Evolutionary conservation across 2,888 invertebrate genomes (phyloP), one percentile per base, ranked within the genome.

Genomic region (Drosophila neutralis): DNA sequence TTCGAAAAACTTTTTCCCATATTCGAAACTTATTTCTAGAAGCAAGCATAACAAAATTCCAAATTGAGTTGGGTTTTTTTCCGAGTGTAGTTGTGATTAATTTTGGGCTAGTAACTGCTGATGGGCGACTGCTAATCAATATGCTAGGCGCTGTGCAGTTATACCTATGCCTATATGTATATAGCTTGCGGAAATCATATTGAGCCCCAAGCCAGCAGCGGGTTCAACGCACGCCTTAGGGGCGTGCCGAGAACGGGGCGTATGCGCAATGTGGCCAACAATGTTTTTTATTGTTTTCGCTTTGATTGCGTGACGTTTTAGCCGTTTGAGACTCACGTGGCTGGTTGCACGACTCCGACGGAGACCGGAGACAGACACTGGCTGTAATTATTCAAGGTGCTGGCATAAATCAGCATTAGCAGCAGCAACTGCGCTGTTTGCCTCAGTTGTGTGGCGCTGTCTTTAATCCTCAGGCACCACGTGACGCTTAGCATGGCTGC

Each of bases 151-250:
- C 11, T 60, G 15, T 60, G 62, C 65, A 75, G 31, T 60, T 42
- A 24, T 24, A 24, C 24, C 24, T 24, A 24, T 24, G 2, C 24
- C 21, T 45, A 45, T 45, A 24, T 24, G 4, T 48, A 42, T 57
- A 65, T 57, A 42, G 73, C 65, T 75, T 80, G 75, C 90, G 83
- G 86, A 63, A 72, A 69, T 82, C 66, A 66, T 72, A 73, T 78
- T 82, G 79, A 73, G 40, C 51, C 69, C 24, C 69, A 62, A 57
- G 74, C 33, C 69, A 59, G 54, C 76, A 74, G 73, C 45, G 72
- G 60, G 85, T 85, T 85, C 85, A 85, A 83, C 83, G 85, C 75
- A 90, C 85, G 90, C 40, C 52, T 31, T 45, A 31, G 52, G 57
- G 53, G 18, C 54, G 33, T 18, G 29, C 24, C 21, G 54, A 42